Conservation (phyloP, 2,797 vertebrate species). For the Hapalemur alaotrensis region DNA sequence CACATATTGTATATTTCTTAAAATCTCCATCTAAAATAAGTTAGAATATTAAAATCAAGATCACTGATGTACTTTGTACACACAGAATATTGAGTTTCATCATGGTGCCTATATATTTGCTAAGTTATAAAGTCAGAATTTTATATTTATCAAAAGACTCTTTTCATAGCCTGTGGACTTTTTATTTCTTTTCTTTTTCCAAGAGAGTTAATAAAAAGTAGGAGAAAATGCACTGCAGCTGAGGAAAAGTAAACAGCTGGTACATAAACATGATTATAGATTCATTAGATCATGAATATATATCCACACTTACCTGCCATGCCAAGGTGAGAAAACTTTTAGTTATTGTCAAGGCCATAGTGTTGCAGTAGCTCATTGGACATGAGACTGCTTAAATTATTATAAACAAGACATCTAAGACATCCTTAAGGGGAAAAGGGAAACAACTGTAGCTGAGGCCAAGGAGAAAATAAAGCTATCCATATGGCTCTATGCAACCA, state of each 20-base stretch:
- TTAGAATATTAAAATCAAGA: background rate
- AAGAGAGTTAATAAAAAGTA: conserved; percentile 45
- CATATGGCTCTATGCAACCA: background rate
- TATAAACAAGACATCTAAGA: conserved; percentile 1
- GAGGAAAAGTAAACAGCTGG: conserved; percentile 50
- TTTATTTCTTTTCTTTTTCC: conserved; percentile 7
- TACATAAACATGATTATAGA: conserved; percentile 38
- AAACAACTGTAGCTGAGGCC: background rate
- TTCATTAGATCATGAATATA: conserved; percentile 37
- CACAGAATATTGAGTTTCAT: background rate
- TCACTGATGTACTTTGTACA: background rate
- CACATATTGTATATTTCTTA: background rate
- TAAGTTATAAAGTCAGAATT: conserved; percentile 15
- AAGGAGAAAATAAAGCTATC: conserved; percentile 34
- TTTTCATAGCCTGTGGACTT: background rate
- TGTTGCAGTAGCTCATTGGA: conserved; percentile 20
- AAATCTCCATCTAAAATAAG: background rate
- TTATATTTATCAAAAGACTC: conserved; percentile 17
- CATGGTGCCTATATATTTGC: background rate
- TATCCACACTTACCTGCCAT: conserved; percentile 1
- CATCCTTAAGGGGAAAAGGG: background rate
- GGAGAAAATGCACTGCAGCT: conserved; percentile 16
- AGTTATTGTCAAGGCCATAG: conserved; percentile 12
- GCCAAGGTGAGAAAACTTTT: conserved; percentile 45
- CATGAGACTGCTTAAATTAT: conserved; percentile 17